Percentiles rank a stretch among this genome's conserved stretches.
Conservation (phyloP, 2,797 vertebrate genomes). For the Luscinia megarhynchos region DNA sequence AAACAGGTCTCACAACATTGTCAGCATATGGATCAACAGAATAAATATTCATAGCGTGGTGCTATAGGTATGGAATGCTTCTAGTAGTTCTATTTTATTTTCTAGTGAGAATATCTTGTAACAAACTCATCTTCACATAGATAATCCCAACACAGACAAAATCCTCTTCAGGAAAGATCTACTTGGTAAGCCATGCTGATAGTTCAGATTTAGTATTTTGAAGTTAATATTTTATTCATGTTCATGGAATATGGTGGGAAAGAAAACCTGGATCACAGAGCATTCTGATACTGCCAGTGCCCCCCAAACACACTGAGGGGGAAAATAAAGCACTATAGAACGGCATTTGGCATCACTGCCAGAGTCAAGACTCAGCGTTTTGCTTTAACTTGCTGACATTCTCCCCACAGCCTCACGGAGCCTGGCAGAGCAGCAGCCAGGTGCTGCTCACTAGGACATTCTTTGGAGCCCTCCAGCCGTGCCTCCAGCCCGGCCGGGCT, state of each 20-base stretch:
- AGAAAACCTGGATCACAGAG: background rate
- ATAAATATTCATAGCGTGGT: background rate
- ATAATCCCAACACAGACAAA: background rate
- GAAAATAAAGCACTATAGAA: background rate
- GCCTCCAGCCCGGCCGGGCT: background rate
- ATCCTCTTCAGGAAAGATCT: background rate
- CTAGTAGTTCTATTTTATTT: background rate
- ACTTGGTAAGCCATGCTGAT: background rate
- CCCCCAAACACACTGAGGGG: background rate
- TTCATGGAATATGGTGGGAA: background rate
- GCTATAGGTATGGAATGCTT: background rate
- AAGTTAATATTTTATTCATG: background rate
- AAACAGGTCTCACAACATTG: background rate
- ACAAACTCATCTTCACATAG: background rate
- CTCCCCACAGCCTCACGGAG: background rate
- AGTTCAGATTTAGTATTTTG: background rate
- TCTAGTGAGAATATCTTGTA: background rate
- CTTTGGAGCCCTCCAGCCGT: background rate
- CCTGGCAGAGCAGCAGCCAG: background rate
- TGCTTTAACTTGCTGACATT: background rate
- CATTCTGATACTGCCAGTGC: background rate
- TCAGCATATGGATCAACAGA: background rate
- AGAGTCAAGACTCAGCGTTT: background rate
- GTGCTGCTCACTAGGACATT: fast-evolving
- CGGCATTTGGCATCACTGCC: fast-evolving